Conservation (phyloP, 2,113 vertebrate genomes). For the Neomonachus schauinslandi region DNA sequence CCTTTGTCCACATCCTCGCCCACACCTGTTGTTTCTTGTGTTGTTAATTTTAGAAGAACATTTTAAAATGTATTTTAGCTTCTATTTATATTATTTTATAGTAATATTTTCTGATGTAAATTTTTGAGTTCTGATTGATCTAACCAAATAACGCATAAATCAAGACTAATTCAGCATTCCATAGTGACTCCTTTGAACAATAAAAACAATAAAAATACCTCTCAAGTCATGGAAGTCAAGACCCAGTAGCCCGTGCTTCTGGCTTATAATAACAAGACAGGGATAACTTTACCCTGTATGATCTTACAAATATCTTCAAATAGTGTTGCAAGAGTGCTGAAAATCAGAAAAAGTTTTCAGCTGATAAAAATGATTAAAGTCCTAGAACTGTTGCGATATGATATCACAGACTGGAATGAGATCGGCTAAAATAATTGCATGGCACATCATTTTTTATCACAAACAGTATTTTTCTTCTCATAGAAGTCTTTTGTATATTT, state of each 20-base stretch:
- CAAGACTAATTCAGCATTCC: neutral
- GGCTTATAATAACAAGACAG: neutral
- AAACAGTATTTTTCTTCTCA: neutral
- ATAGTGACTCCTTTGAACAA: neutral
- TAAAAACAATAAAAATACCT: neutral
- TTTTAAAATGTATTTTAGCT: neutral
- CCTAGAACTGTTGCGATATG: neutral
- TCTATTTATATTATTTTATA: neutral
- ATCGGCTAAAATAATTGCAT: neutral
- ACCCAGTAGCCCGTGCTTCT: neutral
- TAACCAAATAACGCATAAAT: neutral
- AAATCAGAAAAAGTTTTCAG: neutral
- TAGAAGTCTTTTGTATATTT: neutral
- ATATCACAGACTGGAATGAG: neutral
- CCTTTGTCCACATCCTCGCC: neutral
- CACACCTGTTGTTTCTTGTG: neutral
- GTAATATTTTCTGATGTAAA: neutral
- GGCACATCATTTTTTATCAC: neutral
- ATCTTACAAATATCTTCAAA: neutral
- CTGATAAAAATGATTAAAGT: neutral
- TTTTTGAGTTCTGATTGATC: neutral
- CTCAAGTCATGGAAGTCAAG: neutral
- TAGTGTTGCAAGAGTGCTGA: neutral
- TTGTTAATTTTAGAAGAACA: neutral
- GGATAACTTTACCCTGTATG: accelerated